Evolutionary conservation across 2,113 vertebrate genomes (phyloP).

Genomic region (Bombycilla garrulus): DNA sequence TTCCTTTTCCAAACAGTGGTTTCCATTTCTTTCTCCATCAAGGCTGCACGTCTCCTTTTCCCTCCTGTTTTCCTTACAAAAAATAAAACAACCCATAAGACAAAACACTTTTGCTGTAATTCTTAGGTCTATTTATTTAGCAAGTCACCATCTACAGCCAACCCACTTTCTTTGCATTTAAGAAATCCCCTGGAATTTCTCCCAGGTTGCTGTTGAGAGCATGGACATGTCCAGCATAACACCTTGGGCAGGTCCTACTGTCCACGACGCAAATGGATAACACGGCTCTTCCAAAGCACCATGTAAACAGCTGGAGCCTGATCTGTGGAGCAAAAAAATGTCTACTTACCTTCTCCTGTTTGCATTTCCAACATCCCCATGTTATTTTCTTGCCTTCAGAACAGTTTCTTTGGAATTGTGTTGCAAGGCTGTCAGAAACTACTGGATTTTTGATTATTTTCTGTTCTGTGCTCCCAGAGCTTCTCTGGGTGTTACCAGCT

Average conservation of each 20-base stretch:
- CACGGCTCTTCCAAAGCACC: not conserved
- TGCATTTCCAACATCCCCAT: not conserved
- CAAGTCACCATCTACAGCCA: not conserved
- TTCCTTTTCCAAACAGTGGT: not conserved
- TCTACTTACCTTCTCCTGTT: not conserved
- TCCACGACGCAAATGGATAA: fast-evolving
- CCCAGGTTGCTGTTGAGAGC: not conserved
- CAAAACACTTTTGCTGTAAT: not conserved
- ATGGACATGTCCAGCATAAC: not conserved
- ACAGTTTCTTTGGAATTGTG: not conserved
- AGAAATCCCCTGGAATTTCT: not conserved
- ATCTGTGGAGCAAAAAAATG: not conserved
- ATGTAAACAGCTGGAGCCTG: fast-evolving
- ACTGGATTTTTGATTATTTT: not conserved
- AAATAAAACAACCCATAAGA: not conserved
- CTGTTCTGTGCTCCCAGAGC: not conserved
- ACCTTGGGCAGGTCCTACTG: not conserved
- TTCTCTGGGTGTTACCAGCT: not conserved
- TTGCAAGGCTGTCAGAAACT: not conserved
- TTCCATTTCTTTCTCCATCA: not conserved
- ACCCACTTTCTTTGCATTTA: not conserved
- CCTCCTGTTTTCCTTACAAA: not conserved
- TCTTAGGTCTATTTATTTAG: not conserved
- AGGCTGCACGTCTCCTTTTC: not conserved
- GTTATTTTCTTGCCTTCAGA: not conserved